Evolutionary conservation across 1,140 invertebrate genomes (phyloP), one percentile per base, ranked within the genome.

Genomic region (Himalopsyche phryganea): DNA sequence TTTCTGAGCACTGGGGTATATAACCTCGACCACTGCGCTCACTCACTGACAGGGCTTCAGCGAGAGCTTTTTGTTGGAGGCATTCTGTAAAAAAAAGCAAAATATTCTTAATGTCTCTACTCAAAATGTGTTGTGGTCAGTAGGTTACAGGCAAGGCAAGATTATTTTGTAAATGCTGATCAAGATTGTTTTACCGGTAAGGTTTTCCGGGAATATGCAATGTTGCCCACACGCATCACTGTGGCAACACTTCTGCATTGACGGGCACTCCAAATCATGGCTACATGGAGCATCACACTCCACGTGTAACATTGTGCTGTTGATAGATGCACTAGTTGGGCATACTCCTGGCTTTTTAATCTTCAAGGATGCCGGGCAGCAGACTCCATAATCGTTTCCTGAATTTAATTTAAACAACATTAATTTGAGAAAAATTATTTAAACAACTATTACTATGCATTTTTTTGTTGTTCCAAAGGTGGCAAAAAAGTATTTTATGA

Each of bases 311-410:
- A 73, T 69, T 0, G 69, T 69, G 6, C 48, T 62, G 5, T 64
- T 53, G 9, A 66, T 52, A 60, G 67, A 52, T 18, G 13, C 18
- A 48, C 17, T 49, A n/a, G 66, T 66, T 0, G 90, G 89, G 68
- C 90, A 93, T 1, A 80, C 80, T 1, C 89, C 90, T 0, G 88
- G 81, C 68, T 91, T 89, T 62, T 88, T 79, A 33, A 91, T 80
- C 65, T 83, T 82, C 48, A 89, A 64, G 1, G 82, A 87, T 6
- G 86, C 85, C n/a, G 89, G 88, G 68, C 90, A 92, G 68, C 90
- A 93, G 1, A 92, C 89, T 0, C 91, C 91, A 67, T 93, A 93
- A 61, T 93, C 90, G 63, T 90, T 88, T 53, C 85, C 84, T 75
- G 72, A 50, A 66, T 44, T 1, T 38, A 46, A 52, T n/a, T 9